A percentile compares a stretch with the other conserved stretches of the same genome.
These are phyloP conservation scores for Bambusicola thoracicus DNA, from an alignment of 2,113 vertebrate species.

Conservation along the genomic window DNA sequence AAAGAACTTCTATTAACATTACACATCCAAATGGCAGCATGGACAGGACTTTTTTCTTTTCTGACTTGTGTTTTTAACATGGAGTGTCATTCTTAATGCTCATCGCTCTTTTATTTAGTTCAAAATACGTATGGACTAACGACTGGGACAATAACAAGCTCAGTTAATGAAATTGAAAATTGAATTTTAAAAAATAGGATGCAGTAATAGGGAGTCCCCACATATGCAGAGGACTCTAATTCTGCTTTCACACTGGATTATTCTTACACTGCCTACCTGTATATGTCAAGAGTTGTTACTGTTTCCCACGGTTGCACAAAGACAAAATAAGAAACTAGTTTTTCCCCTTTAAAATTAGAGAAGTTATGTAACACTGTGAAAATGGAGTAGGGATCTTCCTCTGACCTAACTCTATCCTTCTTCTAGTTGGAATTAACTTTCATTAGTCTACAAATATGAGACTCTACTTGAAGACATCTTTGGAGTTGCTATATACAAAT, in stretches of 20 bases:
- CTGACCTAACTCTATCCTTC: neutral
- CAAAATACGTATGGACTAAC: neutral
- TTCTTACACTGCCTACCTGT: neutral
- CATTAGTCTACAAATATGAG: neutral
- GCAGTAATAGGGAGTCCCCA: neutral
- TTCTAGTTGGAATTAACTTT: neutral
- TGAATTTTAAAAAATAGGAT: neutral
- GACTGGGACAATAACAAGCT: neutral
- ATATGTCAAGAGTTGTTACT: neutral
- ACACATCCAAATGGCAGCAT: conserved; percentile 25
- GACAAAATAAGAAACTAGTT: neutral
- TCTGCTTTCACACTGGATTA: neutral
- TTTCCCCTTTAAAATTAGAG: neutral
- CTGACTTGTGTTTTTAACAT: neutral
- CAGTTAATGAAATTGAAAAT: neutral
- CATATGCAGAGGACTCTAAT: neutral
- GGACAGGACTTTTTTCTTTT: neutral
- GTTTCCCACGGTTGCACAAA: neutral
- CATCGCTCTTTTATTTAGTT: neutral
- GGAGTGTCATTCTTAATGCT: neutral
- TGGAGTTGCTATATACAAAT: neutral
- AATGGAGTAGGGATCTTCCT: neutral
- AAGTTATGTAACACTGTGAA: neutral
- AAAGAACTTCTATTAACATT: neutral
- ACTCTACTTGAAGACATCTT: neutral